phyloP scores from a whole-genome alignment of 2,113 vertebrate species.

The Rhegmatorhina hoffmannsi region DNA sequence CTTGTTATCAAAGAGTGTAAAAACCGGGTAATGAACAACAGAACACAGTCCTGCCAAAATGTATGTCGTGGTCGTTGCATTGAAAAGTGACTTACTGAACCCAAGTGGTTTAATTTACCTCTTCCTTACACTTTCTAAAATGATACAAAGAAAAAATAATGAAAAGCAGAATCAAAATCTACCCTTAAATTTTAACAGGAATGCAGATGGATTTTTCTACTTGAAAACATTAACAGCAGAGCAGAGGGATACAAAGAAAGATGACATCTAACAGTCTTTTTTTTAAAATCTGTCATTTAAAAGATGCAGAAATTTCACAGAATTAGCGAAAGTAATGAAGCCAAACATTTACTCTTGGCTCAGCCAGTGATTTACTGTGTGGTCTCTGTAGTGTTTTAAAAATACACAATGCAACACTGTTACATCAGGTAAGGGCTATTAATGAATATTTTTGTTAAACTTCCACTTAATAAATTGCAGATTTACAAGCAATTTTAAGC shows the following conservation, averaged over 20 bases:
- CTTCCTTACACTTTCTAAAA: not conserved
- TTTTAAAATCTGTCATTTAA: not conserved
- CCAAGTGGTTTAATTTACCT: not conserved
- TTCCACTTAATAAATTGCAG: not conserved
- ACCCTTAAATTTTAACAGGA: not conserved
- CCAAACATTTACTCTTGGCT: not conserved
- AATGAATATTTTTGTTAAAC: not conserved
- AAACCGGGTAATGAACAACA: not conserved
- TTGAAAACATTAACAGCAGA: not conserved
- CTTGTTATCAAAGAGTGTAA: not conserved
- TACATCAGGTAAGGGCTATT: not conserved
- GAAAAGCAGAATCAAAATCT: slow-evolving; percentile 5
- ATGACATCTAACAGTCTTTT: not conserved
- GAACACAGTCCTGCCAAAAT: not conserved
- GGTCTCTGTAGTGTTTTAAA: not conserved
- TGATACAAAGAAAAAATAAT: not conserved
- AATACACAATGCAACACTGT: not conserved
- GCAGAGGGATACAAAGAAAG: not conserved
- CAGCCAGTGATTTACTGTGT: not conserved
- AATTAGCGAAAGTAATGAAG: not conserved
- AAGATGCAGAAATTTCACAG: not conserved
- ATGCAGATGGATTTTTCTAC: not conserved
- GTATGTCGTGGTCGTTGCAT: fast-evolving
- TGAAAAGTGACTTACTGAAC: slow-evolving; percentile 2
- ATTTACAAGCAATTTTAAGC: not conserved